Conservation (phyloP, 2,888 invertebrate genomes). For the Girardia tigrina region DNA sequence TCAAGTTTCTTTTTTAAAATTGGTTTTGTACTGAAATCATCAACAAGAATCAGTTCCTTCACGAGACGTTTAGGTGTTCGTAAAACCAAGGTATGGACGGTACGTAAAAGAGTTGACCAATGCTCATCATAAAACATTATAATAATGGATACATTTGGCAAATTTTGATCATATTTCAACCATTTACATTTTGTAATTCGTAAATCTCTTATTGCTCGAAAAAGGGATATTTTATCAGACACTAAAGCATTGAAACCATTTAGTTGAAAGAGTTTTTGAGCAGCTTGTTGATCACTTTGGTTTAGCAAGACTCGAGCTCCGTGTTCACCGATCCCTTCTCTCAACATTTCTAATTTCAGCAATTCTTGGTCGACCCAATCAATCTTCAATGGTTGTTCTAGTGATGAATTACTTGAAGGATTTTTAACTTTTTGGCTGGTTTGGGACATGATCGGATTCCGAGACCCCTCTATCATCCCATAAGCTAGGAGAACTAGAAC, state of each 20-base stretch:
- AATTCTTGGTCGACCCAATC: constrained; percentile 36
- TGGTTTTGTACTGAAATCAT: constrained; percentile 52
- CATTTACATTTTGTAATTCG: background rate
- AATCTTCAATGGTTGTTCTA: no score
- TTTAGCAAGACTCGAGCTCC: constrained; percentile 53
- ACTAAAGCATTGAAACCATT: no score
- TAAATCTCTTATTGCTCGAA: no score
- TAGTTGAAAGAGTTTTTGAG: no score
- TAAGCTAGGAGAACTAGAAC: no score
- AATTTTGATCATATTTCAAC: background rate
- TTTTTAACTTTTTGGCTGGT: no score
- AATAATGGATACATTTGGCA: background rate
- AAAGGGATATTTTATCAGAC: no score
- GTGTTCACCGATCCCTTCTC: constrained; percentile 48
- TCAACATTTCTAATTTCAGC: background rate
- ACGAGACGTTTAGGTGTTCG: constrained; percentile 66
- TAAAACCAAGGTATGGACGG: constrained; percentile 66
- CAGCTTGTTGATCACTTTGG: no score
- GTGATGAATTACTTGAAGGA: no score
- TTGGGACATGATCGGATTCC: no score
- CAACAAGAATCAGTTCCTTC: constrained; percentile 73
- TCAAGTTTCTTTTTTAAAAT: constrained; percentile 56
- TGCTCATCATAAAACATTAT: background rate
- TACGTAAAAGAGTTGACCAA: constrained; percentile 60
- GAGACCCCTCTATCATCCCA: no score